phyloP scores from a whole-genome alignment of 2,113 vertebrate genomes.

The Syngnathoides biaculeatus region DNA sequence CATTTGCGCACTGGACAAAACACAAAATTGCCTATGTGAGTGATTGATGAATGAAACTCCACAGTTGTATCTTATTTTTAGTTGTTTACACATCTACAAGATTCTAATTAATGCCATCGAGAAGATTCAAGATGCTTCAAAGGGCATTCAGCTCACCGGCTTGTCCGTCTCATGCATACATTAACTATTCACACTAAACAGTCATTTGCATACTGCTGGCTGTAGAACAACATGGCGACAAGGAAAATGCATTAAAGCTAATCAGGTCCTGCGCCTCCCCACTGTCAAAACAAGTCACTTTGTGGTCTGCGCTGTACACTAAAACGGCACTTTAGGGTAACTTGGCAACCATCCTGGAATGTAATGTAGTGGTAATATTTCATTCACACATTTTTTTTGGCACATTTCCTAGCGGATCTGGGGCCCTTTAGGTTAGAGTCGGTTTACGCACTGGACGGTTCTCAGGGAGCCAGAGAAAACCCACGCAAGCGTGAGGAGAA shows the following conservation, averaged over 20 bases:
- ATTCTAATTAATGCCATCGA: too few species aligned
- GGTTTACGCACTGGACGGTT: background rate
- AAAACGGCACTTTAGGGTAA: background rate
- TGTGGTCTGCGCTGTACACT: background rate
- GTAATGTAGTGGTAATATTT: background rate
- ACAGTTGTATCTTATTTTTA: too few species aligned
- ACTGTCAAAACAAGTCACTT: background rate
- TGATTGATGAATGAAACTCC: too few species aligned
- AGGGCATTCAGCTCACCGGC: background rate
- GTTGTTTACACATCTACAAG: too few species aligned
- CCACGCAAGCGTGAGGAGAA: background rate
- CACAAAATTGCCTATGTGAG: too few species aligned
- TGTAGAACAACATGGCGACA: background rate
- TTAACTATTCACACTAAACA: background rate
- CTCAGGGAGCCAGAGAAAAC: too few species aligned
- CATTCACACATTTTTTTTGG: background rate
- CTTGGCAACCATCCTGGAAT: background rate
- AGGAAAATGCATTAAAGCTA: background rate
- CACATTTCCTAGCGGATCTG: background rate
- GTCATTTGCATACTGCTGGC: background rate
- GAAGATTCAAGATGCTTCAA: background rate
- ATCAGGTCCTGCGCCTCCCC: background rate
- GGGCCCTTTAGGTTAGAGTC: background rate
- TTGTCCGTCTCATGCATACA: background rate
- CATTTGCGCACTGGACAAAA: too few species aligned